Conservation (phyloP, 2,113 vertebrate genomes). For the Odontesthes bonariensis region DNA sequence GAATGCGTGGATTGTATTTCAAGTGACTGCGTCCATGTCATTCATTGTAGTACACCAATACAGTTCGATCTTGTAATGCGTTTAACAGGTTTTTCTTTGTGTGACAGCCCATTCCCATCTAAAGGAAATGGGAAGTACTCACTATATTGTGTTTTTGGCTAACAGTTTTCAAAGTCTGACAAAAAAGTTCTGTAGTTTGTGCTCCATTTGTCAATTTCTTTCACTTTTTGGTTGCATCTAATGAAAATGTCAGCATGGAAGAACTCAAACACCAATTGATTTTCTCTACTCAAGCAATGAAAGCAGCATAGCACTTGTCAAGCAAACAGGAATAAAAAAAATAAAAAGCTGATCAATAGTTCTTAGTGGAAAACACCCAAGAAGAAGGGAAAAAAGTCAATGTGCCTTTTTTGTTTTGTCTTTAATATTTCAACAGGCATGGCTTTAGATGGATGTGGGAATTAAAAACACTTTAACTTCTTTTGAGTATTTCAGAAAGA, state of each 20-base stretch:
- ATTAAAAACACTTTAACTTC: neutral
- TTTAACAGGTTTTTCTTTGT: too few relatives aligned
- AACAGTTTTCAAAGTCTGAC: neutral
- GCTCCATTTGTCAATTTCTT: conserved; percentile 20
- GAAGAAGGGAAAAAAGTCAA: neutral
- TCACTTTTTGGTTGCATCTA: conserved; percentile 13
- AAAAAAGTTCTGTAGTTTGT: neutral
- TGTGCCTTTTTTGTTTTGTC: neutral
- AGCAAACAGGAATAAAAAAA: neutral
- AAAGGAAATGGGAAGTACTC: too few relatives aligned
- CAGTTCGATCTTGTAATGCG: too few relatives aligned
- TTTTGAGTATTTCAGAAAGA: neutral
- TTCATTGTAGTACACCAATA: too few relatives aligned
- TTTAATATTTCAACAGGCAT: neutral
- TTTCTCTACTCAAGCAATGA: conserved; percentile 34
- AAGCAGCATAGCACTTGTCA: conserved; percentile 25
- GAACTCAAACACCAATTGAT: conserved; percentile 39
- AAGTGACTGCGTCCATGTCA: too few relatives aligned
- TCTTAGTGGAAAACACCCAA: neutral
- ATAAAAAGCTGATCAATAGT: conserved; percentile 21
- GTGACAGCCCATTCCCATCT: too few relatives aligned
- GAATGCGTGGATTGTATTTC: too few relatives aligned
- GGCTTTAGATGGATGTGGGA: neutral
- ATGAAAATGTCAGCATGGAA: conserved; percentile 30
- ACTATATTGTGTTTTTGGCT: too few relatives aligned